These are phyloP conservation scores for Hippocampus comes DNA, from an alignment of 2,113 vertebrate genomes.

Conservation along the genomic window DNA sequence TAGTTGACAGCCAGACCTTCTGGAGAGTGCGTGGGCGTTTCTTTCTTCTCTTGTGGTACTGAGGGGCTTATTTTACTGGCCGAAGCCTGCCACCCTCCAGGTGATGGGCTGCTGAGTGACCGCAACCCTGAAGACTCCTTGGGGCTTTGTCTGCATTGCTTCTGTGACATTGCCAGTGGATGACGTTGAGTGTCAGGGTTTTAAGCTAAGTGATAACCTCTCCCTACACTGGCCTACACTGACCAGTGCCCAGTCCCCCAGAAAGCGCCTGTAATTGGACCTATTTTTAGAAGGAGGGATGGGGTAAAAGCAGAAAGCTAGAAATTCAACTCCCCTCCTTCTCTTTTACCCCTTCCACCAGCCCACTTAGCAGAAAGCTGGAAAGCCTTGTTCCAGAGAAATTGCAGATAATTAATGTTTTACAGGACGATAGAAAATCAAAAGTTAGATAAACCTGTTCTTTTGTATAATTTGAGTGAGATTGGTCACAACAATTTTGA, in stretches of 20 bases:
- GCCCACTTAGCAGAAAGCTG: slow-evolving; percentile 49
- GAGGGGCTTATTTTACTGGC: slow-evolving; percentile 20
- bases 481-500: slow-evolving; percentile 11
- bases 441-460: slow-evolving; percentile 4
- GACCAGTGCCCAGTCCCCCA: slow-evolving; percentile 39
- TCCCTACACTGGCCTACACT: slow-evolving; percentile 32
- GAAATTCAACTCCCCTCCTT: slow-evolving; percentile 71
- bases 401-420: slow-evolving; percentile 2
- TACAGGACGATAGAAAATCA: slow-evolving; percentile 2
- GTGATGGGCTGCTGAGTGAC: slow-evolving; percentile 27
- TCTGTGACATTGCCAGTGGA: slow-evolving; percentile 28
- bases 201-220: slow-evolving; percentile 50
- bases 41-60: slow-evolving; percentile 19
- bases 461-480: background rate
- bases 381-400: slow-evolving; percentile 43
- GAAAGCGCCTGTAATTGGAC: slow-evolving; percentile 59
- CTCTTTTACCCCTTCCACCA: slow-evolving; percentile 58
- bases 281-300: slow-evolving; percentile 77
- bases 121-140: background rate
- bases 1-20: slow-evolving; percentile 8
- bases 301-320: slow-evolving; percentile 76
- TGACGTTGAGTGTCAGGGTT: slow-evolving; percentile 44
- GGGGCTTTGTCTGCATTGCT: slow-evolving; percentile 14
- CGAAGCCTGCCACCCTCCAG: slow-evolving; percentile 22
- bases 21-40: slow-evolving; percentile 15